Evolutionary conservation across 2,888 invertebrate species (phyloP).

Genomic region (Hypolimnas misippus): DNA sequence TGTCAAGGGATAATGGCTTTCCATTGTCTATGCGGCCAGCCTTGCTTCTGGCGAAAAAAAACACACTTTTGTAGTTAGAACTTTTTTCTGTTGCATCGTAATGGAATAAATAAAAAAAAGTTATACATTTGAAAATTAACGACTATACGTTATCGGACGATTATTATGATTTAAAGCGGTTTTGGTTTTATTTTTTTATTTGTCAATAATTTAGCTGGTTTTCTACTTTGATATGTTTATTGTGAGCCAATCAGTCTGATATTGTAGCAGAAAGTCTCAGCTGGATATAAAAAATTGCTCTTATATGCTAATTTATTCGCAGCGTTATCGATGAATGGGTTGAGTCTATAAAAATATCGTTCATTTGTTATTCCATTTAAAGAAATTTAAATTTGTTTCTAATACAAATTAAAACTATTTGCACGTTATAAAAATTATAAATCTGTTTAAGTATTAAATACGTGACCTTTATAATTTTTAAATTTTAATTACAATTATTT

Average conservation of each 20-base stretch:
- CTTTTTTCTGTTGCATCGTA: constrained; percentile 51
- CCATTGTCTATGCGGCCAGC: constrained; percentile 72
- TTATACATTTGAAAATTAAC: constrained; percentile 2
- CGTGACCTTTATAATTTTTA: too few species aligned
- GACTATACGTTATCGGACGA: neutral
- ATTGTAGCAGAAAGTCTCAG: constrained; percentile 35
- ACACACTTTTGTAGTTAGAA: constrained; percentile 60
- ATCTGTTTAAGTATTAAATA: too few species aligned
- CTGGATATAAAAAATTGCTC: constrained; percentile 35
- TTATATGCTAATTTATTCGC: constrained; percentile 28
- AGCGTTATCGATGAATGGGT: constrained; percentile 10
- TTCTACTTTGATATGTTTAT: constrained; percentile 26
- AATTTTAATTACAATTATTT: too few species aligned
- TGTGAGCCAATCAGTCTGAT: constrained; percentile 18
- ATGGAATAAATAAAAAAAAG: constrained; percentile 40
- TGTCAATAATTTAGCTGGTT: constrained; percentile 17
- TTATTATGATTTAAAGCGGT: constrained; percentile 12
- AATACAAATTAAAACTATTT: neutral
- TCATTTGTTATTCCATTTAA: neutral
- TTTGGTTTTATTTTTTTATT: constrained; percentile 15
- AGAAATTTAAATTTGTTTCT: constrained; percentile 25
- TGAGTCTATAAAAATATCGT: neutral
- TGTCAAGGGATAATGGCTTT: constrained; percentile 70
- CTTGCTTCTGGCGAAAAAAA: constrained; percentile 51
- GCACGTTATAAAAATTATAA: too few species aligned